Evolutionary conservation across 2,797 vertebrate genomes (phyloP).

Genomic region (Cygnus olor): DNA sequence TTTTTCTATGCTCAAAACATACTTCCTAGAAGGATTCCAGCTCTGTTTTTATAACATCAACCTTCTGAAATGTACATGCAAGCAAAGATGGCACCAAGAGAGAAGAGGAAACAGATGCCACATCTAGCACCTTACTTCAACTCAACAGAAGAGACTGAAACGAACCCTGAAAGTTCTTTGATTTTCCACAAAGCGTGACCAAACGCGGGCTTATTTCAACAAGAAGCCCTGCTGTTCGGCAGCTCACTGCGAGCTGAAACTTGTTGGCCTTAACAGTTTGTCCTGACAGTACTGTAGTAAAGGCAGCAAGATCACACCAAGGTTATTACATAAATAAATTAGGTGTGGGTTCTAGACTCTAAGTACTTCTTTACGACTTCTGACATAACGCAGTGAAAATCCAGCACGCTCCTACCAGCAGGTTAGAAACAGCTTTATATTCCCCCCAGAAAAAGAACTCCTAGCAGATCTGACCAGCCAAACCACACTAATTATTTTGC

Average conservation of each 20-base stretch:
- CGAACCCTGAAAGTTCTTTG: neutral
- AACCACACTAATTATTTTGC: neutral
- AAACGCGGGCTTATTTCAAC: neutral
- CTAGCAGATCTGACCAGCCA: neutral
- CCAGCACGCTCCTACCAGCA: neutral
- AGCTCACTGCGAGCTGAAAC: neutral
- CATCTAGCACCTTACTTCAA: neutral
- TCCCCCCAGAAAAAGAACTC: constrained; percentile 6
- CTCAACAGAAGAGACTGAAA: neutral
- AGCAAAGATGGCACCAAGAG: neutral
- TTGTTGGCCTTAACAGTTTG: neutral
- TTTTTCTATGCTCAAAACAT: neutral
- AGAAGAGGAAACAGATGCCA: neutral
- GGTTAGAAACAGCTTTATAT: neutral
- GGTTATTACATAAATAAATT: neutral
- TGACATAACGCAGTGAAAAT: neutral
- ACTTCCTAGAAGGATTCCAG: neutral
- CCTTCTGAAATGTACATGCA: neutral
- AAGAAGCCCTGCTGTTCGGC: neutral
- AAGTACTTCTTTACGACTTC: neutral
- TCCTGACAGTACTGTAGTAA: neutral
- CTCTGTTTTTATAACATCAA: neutral
- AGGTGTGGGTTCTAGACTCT: neutral
- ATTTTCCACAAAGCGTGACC: neutral
- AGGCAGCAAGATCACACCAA: neutral